phyloP scores from a whole-genome alignment of 2,797 vertebrate genomes.

The Tragopan temminckii region DNA sequence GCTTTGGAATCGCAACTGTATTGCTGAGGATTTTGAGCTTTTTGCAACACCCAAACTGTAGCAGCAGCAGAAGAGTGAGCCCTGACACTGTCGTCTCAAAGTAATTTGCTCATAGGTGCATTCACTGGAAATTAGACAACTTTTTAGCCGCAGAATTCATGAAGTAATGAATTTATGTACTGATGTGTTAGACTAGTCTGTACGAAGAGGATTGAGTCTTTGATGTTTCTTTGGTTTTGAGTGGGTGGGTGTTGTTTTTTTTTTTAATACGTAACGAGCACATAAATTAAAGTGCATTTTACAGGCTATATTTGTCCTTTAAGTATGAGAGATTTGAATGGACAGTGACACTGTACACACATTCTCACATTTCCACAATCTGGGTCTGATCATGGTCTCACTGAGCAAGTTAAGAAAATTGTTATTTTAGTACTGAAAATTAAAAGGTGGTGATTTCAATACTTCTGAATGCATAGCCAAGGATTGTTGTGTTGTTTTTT shows the following conservation, averaged over 20 bases:
- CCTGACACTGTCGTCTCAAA: accelerated
- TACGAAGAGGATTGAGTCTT: not conserved
- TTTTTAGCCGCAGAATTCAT: not conserved
- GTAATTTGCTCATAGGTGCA: not conserved
- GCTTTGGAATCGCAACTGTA: not conserved
- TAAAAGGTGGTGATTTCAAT: not conserved
- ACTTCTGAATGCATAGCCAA: not conserved
- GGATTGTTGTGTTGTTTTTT: not conserved
- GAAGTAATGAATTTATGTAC: not conserved
- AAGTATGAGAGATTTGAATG: not conserved
- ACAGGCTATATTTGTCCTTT: not conserved
- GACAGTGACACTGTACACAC: not conserved
- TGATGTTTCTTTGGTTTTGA: not conserved
- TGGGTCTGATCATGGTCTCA: not conserved
- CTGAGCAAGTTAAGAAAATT: not conserved
- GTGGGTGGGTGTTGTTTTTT: accelerated
- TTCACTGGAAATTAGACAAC: not conserved
- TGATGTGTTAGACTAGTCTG: not conserved
- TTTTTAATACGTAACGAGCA: not conserved
- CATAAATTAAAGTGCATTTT: not conserved
- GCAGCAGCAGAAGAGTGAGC: not conserved
- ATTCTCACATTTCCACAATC: not conserved
- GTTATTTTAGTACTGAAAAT: not conserved
- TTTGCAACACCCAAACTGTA: too few species aligned
- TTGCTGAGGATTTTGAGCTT: not conserved